Percentiles rank a stretch among this genome's conserved stretches.
Evolutionary conservation across 2,113 vertebrate genomes (phyloP).

Genomic region (Redunca redunca): DNA sequence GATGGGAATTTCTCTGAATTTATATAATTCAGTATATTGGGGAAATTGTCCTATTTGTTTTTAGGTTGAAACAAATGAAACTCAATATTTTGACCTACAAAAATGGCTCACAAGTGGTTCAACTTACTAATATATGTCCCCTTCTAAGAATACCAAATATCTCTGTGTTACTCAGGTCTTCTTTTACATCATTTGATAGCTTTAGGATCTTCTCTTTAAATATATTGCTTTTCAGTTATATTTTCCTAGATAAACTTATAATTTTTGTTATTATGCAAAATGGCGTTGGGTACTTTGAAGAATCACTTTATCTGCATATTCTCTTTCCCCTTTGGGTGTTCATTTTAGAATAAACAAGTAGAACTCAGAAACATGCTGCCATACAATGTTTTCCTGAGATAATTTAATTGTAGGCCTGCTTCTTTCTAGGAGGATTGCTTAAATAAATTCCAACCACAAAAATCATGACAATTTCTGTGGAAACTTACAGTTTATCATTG

Average conservation of each 20-base stretch:
- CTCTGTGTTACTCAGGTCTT: background rate
- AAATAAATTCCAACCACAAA: background rate
- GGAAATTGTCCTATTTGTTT: background rate
- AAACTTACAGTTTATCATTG: background rate
- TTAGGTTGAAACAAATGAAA: background rate
- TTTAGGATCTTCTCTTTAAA: slow-evolving; percentile 8
- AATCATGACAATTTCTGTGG: background rate
- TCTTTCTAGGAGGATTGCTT: background rate
- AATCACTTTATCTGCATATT: background rate
- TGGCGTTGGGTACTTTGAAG: background rate
- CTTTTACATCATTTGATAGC: background rate
- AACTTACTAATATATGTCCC: background rate
- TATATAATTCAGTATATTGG: background rate
- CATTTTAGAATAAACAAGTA: background rate
- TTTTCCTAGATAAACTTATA: background rate
- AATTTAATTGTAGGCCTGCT: background rate
- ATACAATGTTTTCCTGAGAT: background rate
- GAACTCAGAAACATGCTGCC: background rate
- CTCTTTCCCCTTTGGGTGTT: background rate
- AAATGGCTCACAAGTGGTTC: background rate
- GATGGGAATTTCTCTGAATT: background rate
- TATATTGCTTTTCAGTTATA: background rate
- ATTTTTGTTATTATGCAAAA: background rate
- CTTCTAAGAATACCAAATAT: background rate
- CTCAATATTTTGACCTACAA: background rate